Conservation (phyloP, 2,888 invertebrate species). For the Phalera bucephala region DNA sequence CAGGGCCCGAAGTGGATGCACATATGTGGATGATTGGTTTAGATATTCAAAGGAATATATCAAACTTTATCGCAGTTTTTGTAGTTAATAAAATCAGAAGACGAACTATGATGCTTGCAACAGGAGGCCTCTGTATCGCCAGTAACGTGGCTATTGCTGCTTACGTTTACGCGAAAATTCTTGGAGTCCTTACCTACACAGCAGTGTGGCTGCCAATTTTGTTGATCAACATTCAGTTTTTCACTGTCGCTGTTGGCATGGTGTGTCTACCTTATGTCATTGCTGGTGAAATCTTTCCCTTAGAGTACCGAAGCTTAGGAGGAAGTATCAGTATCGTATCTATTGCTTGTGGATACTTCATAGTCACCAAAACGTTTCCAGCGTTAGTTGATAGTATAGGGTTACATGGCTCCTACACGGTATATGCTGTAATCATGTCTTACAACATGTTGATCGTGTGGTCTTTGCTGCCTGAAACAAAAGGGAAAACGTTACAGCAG, state of each 20-base stretch:
- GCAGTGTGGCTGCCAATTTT: conserved; percentile 63
- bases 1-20: conserved; percentile 80
- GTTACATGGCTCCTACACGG: conserved; percentile 73
- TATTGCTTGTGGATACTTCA: conserved; percentile 79
- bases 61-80: conserved; percentile 79
- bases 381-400: conserved; percentile 69
- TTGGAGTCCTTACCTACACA: conserved; percentile 37
- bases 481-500: conserved; percentile 84
- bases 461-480: conserved; percentile 85
- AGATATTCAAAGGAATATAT: conserved; percentile 81
- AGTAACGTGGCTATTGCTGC: conserved; percentile 75
- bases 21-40: conserved; percentile 84
- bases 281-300: conserved; percentile 85
- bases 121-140: conserved; percentile 76
- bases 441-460: conserved; percentile 73
- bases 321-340: conserved; percentile 82
- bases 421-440: conserved; percentile 76
- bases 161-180: conserved; percentile 46
- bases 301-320: conserved; percentile 81
- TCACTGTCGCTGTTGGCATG: conserved; percentile 78
- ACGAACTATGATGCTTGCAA: conserved; percentile 80
- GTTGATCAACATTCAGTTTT: conserved; percentile 73
- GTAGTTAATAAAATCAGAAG: conserved; percentile 80
- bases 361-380: conserved; percentile 84
- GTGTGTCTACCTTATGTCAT: conserved; percentile 86